Percentiles rank a stretch among this genome's conserved stretches.
phyloP scores from a whole-genome alignment of 2,113 vertebrate genomes.

The Donacobius atricapilla region DNA sequence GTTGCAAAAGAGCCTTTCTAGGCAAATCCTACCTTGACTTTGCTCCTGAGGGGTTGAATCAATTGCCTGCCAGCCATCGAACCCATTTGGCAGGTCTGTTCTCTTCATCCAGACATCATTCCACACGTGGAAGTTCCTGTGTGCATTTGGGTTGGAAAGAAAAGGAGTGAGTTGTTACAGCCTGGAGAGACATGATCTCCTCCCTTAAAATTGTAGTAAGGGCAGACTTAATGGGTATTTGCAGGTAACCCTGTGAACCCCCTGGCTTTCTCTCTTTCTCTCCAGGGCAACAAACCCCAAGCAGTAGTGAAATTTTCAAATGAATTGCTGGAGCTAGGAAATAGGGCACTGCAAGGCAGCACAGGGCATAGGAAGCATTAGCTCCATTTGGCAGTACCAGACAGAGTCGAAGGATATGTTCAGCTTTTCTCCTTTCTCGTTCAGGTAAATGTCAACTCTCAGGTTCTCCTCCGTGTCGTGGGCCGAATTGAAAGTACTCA shows the following conservation, averaged over 20 bases:
- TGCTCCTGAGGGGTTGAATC: constrained; percentile 72
- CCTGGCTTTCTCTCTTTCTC: neutral
- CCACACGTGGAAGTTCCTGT: constrained; percentile 75
- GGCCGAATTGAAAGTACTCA: constrained; percentile 71
- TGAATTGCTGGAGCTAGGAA: neutral
- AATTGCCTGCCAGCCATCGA: constrained; percentile 71
- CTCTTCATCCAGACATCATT: constrained; percentile 74
- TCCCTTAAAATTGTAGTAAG: neutral
- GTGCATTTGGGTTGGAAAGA: neutral
- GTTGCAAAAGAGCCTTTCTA: neutral
- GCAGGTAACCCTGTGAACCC: neutral
- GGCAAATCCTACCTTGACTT: constrained; percentile 62
- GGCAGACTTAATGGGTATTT: neutral
- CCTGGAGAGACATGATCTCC: fast-evolving
- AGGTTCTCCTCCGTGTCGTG: constrained; percentile 73
- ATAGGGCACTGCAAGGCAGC: fast-evolving
- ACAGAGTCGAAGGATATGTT: constrained; percentile 33
- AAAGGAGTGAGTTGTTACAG: neutral
- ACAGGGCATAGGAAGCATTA: fast-evolving
- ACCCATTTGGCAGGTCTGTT: constrained; percentile 50
- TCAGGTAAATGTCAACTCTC: constrained; percentile 57
- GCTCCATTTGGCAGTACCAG: constrained; percentile 48
- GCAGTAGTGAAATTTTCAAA: neutral
- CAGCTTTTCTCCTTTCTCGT: constrained; percentile 31
- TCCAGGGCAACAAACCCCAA: neutral